These are phyloP conservation scores for Lamprotornis superbus DNA, from an alignment of 2,113 vertebrate genomes.

Conservation along the genomic window DNA sequence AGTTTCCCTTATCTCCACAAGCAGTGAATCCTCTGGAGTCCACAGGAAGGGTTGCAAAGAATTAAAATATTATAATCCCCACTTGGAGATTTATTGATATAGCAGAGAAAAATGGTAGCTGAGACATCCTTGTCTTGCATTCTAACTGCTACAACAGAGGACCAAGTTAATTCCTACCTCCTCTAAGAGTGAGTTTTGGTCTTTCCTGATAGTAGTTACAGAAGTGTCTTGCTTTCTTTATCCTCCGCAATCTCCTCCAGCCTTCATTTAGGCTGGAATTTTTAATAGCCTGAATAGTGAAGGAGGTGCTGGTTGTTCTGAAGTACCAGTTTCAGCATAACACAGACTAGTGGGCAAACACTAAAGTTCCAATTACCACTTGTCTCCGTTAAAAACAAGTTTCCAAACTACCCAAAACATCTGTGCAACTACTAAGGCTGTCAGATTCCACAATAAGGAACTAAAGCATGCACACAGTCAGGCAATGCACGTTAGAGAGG, in stretches of 20 bases:
- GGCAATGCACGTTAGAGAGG: neutral
- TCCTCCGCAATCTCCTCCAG: neutral
- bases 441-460: neutral
- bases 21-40: neutral
- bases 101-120: neutral
- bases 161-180: neutral
- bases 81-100: neutral
- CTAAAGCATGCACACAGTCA: neutral
- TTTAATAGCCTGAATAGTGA: neutral
- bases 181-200: neutral
- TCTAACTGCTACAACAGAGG: neutral
- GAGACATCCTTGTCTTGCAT: neutral
- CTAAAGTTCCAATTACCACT: neutral
- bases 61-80: neutral
- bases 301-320: neutral
- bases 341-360: neutral
- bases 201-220: neutral
- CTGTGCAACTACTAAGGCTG: neutral
- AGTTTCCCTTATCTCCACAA: neutral
- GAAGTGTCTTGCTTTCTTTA: neutral
- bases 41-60: neutral
- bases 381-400: neutral
- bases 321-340: neutral
- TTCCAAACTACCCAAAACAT: neutral
- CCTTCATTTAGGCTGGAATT: neutral